phyloP scores from a whole-genome alignment of 2,888 invertebrate species.

The Ectemnius continuus region DNA sequence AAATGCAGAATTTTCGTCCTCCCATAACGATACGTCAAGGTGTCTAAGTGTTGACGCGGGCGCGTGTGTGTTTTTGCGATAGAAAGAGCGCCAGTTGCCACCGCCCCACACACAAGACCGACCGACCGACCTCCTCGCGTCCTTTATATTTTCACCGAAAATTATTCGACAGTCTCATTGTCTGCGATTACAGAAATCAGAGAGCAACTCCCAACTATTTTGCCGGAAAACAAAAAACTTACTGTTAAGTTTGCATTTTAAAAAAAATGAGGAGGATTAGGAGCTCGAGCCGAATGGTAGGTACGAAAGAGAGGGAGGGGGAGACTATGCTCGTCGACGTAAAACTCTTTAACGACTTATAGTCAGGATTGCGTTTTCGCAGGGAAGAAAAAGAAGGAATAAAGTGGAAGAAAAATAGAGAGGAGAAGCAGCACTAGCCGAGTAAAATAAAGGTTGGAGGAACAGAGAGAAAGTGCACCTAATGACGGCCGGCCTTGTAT shows the following conservation, averaged over 20 bases:
- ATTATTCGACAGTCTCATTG: too few relatives aligned
- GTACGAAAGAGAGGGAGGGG: too few relatives aligned
- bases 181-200: too few relatives aligned
- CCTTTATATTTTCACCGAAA: too few relatives aligned
- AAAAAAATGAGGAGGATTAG: conserved; percentile 26
- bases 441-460: not conserved
- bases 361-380: conserved; percentile 29
- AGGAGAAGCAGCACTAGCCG: not conserved
- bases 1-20: conserved; percentile 39
- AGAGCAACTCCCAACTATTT: too few relatives aligned
- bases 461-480: not conserved
- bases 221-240: not conserved
- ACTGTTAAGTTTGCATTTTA: conserved; percentile 30
- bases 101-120: too few relatives aligned
- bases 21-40: not conserved
- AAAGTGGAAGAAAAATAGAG: conserved; percentile 14
- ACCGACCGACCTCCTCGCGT: too few relatives aligned
- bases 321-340: conserved; percentile 54
- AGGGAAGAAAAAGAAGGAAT: conserved; percentile 10
- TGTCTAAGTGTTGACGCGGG: too few relatives aligned
- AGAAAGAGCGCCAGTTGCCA: too few relatives aligned
- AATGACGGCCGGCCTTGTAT: not conserved
- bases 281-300: not conserved
- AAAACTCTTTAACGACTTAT: conserved; percentile 64
- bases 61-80: too few relatives aligned